Evolutionary conservation across 2,797 vertebrate species (phyloP).

Genomic region (Lemur catta): DNA sequence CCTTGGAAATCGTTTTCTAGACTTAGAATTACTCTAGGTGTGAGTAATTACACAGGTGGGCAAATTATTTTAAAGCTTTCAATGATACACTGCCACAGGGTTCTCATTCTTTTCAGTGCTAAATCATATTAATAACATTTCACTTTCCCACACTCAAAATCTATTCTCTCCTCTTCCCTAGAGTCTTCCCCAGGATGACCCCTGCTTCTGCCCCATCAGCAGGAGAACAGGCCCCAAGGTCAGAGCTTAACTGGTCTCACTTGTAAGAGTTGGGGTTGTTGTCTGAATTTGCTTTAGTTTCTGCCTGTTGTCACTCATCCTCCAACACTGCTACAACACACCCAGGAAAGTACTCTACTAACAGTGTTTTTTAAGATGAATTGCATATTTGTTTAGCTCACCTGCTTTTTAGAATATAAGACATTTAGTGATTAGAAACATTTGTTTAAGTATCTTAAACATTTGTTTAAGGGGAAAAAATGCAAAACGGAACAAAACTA

Average conservation of each 20-base stretch:
- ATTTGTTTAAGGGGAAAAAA: not conserved
- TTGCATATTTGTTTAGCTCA: not conserved
- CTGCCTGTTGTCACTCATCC: not conserved
- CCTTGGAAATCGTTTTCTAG: slow-evolving; percentile 17
- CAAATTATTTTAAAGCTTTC: not conserved
- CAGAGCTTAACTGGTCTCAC: not conserved
- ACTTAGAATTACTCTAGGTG: not conserved
- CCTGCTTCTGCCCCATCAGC: not conserved
- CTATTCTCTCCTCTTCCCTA: not conserved
- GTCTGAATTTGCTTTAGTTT: not conserved
- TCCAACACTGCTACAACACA: not conserved
- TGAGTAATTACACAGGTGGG: not conserved
- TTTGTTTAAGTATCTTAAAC: not conserved
- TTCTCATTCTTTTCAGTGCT: not conserved
- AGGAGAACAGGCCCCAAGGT: not conserved
- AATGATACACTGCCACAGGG: not conserved
- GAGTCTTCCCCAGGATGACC: not conserved
- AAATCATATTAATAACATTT: not conserved
- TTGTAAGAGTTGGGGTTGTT: not conserved
- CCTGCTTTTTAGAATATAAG: not conserved
- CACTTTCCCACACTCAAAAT: not conserved
- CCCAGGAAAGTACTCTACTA: not conserved
- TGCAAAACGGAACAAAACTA: not conserved
- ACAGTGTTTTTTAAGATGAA: not conserved
- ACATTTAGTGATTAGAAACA: not conserved